Evolutionary conservation across 2,888 invertebrate genomes (phyloP).

Genomic region (Odontothrips loti): DNA sequence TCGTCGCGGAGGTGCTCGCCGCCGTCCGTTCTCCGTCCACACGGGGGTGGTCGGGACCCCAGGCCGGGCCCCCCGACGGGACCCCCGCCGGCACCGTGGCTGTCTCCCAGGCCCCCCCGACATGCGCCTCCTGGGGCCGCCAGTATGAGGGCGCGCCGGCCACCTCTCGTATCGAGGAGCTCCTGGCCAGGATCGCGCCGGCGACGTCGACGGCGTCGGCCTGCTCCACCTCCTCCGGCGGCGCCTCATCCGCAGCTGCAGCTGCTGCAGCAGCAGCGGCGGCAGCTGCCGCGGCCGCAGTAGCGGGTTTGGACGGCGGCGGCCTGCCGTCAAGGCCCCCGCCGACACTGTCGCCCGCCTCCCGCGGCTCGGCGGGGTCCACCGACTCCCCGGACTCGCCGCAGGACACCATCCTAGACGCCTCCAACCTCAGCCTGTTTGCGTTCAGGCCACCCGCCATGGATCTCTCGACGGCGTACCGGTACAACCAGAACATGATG

Average conservation of each 20-base stretch:
- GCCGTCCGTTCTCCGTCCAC: neutral
- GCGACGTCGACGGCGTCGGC: constrained; percentile 30
- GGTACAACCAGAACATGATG: constrained; percentile 98
- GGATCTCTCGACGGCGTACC: constrained; percentile 90
- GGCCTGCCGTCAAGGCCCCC: constrained; percentile 41
- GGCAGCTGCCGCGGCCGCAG: constrained; percentile 18
- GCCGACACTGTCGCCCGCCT: constrained; percentile 30
- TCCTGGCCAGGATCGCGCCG: constrained; percentile 27
- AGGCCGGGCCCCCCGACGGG: neutral
- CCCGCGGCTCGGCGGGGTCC: neutral
- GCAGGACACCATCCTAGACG: constrained; percentile 41
- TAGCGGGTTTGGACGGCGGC: constrained; percentile 31
- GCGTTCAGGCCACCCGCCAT: constrained; percentile 54
- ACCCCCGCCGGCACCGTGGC: neutral
- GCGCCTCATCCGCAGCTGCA: neutral
- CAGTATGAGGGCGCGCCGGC: constrained; percentile 30
- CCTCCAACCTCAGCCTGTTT: constrained; percentile 43
- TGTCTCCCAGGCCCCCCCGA: constrained; percentile 24
- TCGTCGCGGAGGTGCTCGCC: neutral
- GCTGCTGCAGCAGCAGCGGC: neutral
- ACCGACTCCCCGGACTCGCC: constrained; percentile 23
- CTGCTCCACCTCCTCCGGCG: neutral
- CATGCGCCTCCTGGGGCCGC: constrained; percentile 32
- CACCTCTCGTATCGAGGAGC: constrained; percentile 30
- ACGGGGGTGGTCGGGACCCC: no score